These are phyloP conservation scores for Tachypleus tridentatus DNA, from an alignment of 1,140 invertebrate species.

Conservation along the genomic window DNA sequence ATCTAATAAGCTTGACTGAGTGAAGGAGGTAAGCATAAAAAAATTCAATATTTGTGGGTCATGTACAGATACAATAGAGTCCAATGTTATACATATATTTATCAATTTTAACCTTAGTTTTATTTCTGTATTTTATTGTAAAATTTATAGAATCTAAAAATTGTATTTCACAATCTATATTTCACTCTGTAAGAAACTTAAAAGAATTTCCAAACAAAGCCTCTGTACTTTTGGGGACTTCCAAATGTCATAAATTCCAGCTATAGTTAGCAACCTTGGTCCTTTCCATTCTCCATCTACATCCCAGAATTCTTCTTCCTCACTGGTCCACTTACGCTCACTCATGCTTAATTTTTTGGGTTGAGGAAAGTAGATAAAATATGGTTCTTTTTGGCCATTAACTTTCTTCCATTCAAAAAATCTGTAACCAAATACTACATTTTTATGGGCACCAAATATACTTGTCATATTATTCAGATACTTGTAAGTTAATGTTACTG, in stretches of 20 bases:
- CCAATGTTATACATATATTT: too few relatives aligned
- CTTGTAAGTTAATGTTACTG: too few relatives aligned
- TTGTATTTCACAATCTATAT: background rate
- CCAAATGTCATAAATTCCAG: conserved; percentile 61
- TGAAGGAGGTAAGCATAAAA: too few relatives aligned
- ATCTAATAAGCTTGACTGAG: too few relatives aligned
- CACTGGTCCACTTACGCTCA: conserved; percentile 12
- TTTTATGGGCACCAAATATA: too few relatives aligned
- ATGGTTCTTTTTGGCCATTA: conserved; percentile 51
- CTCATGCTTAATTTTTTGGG: conserved; percentile 9
- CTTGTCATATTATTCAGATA: too few relatives aligned
- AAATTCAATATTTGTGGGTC: too few relatives aligned
- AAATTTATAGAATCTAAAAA: too few relatives aligned
- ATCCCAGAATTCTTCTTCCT: conserved; percentile 30
- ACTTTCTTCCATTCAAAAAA: conserved; percentile 75
- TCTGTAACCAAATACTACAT: background rate
- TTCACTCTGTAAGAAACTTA: background rate
- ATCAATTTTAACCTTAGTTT: too few relatives aligned
- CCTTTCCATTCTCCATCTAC: conserved; percentile 46
- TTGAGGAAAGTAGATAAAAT: conserved; percentile 57
- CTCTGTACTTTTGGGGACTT: conserved; percentile 36
- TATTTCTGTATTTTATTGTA: too few relatives aligned
- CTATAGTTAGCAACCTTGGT: conserved; percentile 53
- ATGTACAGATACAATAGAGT: too few relatives aligned
- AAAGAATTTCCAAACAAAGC: background rate